Evolutionary conservation across 2,888 invertebrate genomes (phyloP).

Genomic region (Rhingia rostrata): DNA sequence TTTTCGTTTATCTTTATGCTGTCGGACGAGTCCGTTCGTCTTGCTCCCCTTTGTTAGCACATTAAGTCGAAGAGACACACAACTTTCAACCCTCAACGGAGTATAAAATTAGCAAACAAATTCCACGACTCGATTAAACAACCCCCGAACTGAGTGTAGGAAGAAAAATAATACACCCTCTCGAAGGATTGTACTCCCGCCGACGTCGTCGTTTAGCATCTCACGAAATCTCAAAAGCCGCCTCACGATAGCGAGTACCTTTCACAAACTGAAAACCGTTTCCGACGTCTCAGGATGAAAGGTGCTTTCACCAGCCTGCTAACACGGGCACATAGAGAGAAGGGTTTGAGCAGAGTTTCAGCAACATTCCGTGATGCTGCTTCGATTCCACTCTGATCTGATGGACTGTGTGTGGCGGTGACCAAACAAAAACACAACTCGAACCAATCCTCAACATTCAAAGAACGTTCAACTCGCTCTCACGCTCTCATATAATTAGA

Average conservation of each 20-base stretch:
- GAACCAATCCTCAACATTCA: slow-evolving; percentile 52
- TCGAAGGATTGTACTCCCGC: slow-evolving; percentile 44
- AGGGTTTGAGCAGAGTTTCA: slow-evolving; percentile 33
- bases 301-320: slow-evolving; percentile 46
- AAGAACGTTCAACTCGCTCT: slow-evolving; percentile 1
- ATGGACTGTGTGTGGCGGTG: slow-evolving; percentile 47
- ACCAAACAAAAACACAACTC: background rate
- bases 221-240: slow-evolving; percentile 37
- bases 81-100: slow-evolving; percentile 35
- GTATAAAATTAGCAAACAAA: slow-evolving; percentile 58
- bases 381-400: slow-evolving; percentile 61
- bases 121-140: slow-evolving; percentile 48
- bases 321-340: background rate
- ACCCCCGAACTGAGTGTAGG: background rate
- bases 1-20: slow-evolving; percentile 28
- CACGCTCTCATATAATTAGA: slow-evolving; percentile 30
- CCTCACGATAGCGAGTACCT: slow-evolving; percentile 66
- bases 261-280: slow-evolving; percentile 64
- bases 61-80: slow-evolving; percentile 34
- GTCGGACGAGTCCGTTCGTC: slow-evolving; percentile 1
- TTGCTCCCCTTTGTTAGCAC: slow-evolving; percentile 32
- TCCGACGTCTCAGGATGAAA: slow-evolving; percentile 43
- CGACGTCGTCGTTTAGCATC: slow-evolving; percentile 29
- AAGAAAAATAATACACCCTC: slow-evolving; percentile 10
- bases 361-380: slow-evolving; percentile 71